Percentiles rank a stretch among this genome's conserved stretches.
Conservation (phyloP, 2,113 vertebrate genomes). For the Acrocephalus kingi region DNA sequence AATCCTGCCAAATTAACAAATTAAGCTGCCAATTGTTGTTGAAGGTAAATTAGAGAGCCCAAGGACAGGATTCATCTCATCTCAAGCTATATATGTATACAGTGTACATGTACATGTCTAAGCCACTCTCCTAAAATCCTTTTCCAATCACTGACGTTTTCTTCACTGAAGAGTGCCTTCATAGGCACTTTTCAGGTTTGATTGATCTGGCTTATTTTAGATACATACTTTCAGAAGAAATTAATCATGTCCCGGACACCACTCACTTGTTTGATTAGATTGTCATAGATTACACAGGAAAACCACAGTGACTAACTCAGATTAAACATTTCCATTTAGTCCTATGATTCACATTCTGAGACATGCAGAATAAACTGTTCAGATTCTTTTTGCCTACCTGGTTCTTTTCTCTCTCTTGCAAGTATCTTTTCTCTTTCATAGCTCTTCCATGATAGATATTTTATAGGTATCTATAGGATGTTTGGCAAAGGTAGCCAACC, state of each 20-base stretch:
- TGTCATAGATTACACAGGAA: background rate
- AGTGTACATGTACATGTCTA: background rate
- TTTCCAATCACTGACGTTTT: background rate
- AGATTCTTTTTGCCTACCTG: background rate
- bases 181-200: background rate
- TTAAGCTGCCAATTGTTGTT: background rate
- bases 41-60: background rate
- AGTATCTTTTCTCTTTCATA: background rate
- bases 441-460: background rate
- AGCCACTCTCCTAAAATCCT: background rate
- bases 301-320: background rate
- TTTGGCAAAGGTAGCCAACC: background rate
- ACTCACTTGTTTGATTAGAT: background rate
- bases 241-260: background rate
- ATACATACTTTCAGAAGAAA: background rate
- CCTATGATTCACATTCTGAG: background rate
- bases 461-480: background rate
- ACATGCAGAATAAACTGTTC: background rate
- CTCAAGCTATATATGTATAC: background rate
- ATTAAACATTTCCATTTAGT: background rate
- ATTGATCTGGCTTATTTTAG: background rate
- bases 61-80: background rate
- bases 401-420: background rate
- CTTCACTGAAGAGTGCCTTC: background rate
- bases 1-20: background rate